Percentiles rank a stretch among this genome's conserved stretches.
Conservation (phyloP, 1,140 invertebrate species). For the Eueides isabella region DNA sequence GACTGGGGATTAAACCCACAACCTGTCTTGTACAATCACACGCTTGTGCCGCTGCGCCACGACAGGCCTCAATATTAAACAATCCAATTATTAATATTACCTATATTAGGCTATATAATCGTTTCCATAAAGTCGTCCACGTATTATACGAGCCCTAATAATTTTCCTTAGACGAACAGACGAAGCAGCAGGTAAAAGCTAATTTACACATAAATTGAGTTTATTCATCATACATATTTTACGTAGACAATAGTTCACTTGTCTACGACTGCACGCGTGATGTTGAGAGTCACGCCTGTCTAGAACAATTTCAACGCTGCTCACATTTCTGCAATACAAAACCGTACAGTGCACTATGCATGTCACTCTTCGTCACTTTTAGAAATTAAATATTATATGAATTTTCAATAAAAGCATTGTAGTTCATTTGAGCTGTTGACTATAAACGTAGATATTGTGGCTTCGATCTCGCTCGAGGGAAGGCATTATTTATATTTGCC, state of each 20-base stretch:
- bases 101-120: too few relatives aligned
- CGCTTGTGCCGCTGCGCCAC: too few relatives aligned
- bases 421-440: neutral
- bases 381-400: neutral
- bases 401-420: neutral
- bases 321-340: neutral
- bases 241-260: neutral
- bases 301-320: neutral
- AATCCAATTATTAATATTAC: too few relatives aligned
- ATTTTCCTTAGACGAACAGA: too few relatives aligned
- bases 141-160: too few relatives aligned
- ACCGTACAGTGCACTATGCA: neutral
- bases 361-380: neutral
- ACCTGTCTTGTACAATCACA: too few relatives aligned
- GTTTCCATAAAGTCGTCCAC: too few relatives aligned
- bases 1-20: too few relatives aligned
- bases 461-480: too few relatives aligned
- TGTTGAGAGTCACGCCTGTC: conserved; percentile 2
- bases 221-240: neutral
- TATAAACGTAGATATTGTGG: too few relatives aligned
- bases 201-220: conserved; percentile 5
- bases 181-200: neutral
- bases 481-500: too few relatives aligned
- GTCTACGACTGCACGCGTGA: neutral
- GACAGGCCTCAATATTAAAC: too few relatives aligned